Evolutionary conservation across 2,113 vertebrate species (phyloP).

Genomic region (Tinamus guttatus): DNA sequence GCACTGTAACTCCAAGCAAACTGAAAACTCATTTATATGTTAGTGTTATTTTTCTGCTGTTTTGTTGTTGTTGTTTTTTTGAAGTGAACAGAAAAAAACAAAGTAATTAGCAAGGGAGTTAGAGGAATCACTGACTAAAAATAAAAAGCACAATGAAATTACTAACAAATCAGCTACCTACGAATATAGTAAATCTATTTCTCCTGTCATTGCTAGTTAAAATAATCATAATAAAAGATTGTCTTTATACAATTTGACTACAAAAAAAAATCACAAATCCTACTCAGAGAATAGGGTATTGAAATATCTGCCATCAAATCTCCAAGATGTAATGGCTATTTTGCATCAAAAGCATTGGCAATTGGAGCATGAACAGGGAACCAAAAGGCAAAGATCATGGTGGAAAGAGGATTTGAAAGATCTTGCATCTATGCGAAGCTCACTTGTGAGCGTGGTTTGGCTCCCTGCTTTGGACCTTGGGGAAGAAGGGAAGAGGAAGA

Average conservation of each 20-base stretch:
- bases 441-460: background rate
- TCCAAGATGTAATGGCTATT: background rate
- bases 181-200: background rate
- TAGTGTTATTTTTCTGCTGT: background rate
- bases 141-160: background rate
- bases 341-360: background rate
- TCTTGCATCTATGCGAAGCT: background rate
- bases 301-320: background rate
- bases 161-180: background rate
- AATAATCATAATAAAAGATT: background rate
- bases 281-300: background rate
- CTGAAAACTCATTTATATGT: background rate
- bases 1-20: background rate
- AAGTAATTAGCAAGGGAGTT: background rate
- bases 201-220: background rate
- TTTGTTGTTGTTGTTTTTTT: background rate
- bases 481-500: background rate
- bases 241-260: background rate
- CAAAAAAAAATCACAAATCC: background rate
- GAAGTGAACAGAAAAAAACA: background rate
- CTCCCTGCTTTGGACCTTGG: background rate
- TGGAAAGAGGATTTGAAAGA: background rate
- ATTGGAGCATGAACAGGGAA: background rate
- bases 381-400: background rate
- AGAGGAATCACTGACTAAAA: background rate